A percentile compares a stretch with the other conserved stretches of the same genome.
These are phyloP conservation scores for Luidia sarsii DNA, from an alignment of 53 echinoderm and acorn worm genomes.

Conservation along the genomic window DNA sequence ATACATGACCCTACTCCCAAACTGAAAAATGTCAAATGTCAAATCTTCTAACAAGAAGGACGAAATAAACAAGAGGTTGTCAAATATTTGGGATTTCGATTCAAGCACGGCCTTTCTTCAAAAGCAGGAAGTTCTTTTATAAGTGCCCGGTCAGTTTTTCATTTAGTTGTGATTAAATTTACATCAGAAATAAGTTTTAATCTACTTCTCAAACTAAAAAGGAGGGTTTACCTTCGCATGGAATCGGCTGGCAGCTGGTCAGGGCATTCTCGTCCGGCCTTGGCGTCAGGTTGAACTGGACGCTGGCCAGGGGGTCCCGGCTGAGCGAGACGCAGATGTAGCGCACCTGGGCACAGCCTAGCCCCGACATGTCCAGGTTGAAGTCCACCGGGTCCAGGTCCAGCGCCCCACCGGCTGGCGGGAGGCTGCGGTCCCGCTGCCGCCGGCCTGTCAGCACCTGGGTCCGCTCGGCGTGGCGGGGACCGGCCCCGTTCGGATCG, in stretches of 20 bases:
- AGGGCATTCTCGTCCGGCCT: slow-evolving; percentile 70
- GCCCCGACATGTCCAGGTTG: slow-evolving; percentile 80
- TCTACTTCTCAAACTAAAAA: slow-evolving; percentile 20
- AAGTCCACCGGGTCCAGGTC: slow-evolving; percentile 71
- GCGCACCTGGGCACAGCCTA: slow-evolving; percentile 71
- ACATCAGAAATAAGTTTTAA: not conserved
- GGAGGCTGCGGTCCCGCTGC: slow-evolving; percentile 69
- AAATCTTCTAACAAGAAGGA: too few species aligned
- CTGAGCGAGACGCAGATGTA: slow-evolving; percentile 79
- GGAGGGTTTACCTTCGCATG: slow-evolving; percentile 80
- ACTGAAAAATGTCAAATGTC: too few species aligned
- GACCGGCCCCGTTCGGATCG: slow-evolving; percentile 65
- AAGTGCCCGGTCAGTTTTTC: too few species aligned
- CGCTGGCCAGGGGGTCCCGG: slow-evolving; percentile 50
- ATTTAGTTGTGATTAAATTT: too few species aligned
- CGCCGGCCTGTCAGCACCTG: slow-evolving; percentile 66
- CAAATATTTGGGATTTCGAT: too few species aligned
- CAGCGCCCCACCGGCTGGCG: slow-evolving; percentile 49
- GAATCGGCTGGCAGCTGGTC: slow-evolving; percentile 72
- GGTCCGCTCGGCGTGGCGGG: slow-evolving; percentile 45
- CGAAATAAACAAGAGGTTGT: too few species aligned
- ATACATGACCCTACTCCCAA: too few species aligned
- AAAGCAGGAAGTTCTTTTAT: too few species aligned
- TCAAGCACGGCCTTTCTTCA: too few species aligned
- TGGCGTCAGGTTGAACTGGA: slow-evolving; percentile 74